Percentiles rank a stretch among this genome's conserved stretches.
Conservation (phyloP, 2,888 invertebrate genomes). For the Catocala fraxini region DNA sequence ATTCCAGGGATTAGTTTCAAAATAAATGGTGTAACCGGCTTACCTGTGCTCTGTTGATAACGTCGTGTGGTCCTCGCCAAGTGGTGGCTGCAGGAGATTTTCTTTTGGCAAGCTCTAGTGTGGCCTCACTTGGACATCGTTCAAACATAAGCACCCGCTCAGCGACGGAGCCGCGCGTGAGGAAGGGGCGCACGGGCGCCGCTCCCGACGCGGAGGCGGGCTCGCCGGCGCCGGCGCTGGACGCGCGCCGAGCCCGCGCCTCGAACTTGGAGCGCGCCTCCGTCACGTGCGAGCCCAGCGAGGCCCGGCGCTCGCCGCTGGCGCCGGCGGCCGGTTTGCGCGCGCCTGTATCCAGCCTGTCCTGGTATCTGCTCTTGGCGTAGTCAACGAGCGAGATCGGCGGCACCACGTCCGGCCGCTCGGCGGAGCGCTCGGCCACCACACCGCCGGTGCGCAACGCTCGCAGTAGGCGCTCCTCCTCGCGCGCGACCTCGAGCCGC, state of each 20-base stretch:
- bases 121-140: slow-evolving; percentile 94
- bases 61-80: slow-evolving; percentile 87
- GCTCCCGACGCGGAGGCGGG: slow-evolving; percentile 69
- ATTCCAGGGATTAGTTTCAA: too few relatives aligned
- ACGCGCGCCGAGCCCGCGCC: slow-evolving; percentile 83
- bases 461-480: slow-evolving; percentile 93
- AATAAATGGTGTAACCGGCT: slow-evolving; percentile 21
- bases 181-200: slow-evolving; percentile 92
- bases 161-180: slow-evolving; percentile 96
- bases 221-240: slow-evolving; percentile 79
- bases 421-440: slow-evolving; percentile 79
- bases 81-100: slow-evolving; percentile 86
- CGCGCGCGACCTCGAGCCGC: slow-evolving; percentile 92
- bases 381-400: slow-evolving; percentile 89
- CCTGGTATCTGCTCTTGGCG: slow-evolving; percentile 89
- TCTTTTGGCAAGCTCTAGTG: slow-evolving; percentile 89
- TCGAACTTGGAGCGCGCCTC: slow-evolving; percentile 84
- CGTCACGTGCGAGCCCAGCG: slow-evolving; percentile 83
- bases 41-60: slow-evolving; percentile 87
- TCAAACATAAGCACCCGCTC: slow-evolving; percentile 97
- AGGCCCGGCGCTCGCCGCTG: slow-evolving; percentile 77
- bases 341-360: slow-evolving; percentile 85
- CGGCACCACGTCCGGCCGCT: slow-evolving; percentile 83
- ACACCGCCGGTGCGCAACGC: slow-evolving; percentile 91
- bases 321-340: slow-evolving; percentile 81